Evolutionary conservation across 2,888 invertebrate species (phyloP), one percentile per base, ranked within the genome.

Genomic region (Keiferia lycopersicella): DNA sequence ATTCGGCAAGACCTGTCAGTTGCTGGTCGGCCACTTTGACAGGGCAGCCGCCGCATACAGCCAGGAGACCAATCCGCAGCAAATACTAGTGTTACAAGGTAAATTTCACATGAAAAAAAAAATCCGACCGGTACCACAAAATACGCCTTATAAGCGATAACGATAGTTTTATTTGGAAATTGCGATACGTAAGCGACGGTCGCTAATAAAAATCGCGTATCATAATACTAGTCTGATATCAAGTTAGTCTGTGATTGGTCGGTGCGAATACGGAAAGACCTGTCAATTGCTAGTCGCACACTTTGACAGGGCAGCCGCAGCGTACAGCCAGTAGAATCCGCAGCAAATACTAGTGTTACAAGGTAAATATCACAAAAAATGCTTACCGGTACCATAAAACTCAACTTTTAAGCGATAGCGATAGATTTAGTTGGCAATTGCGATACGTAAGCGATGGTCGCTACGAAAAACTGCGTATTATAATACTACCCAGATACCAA

Each of bases 211-310:
- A 26, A 26, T 26, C 26, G n/a, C n/a, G n/a, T n/a, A n/a, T n/a
- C n/a, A n/a, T n/a, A n/a, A n/a, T n/a, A 26, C 26, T 6, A 26
- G 26, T 6, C 26, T 4, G 26, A 26, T 4, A 26, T 26, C 26
- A 26, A 26, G 6, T 26, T 6, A 6, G 3, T 98, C 98, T 0
- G 98, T 98, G 69, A 98, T 99, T 68, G 98, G 98, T 4, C 94
- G 99, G 64, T 99, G 99, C 92, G 98, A 99, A 89, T 99, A 99
- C 91, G 98, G 96, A 80, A 98, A 98, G 91, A 99, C 98, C 0
- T 99, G 98, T 84, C 95, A 96, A 57, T 92, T 99, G 64, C 92
- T 99, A n/a, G 98, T 98, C 4, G 96, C 97, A 72, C 93, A 98
- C 75, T 99, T 99, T 87, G 99, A 99, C 91, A 95, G 96, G 74